phyloP scores from a whole-genome alignment of 2,113 vertebrate genomes.

The Columba janthina region DNA sequence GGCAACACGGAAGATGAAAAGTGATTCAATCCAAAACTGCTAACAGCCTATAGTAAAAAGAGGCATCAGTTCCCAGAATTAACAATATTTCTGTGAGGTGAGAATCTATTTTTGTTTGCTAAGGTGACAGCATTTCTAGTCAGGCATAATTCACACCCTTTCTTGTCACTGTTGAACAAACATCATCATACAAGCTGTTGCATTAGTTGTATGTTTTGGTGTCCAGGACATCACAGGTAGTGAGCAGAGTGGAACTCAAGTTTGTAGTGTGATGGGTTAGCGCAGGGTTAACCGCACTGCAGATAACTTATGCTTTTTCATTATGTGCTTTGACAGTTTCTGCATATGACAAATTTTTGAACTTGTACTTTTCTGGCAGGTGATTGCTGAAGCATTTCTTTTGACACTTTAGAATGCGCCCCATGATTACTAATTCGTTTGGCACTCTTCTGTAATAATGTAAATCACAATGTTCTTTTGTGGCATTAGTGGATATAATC shows the following conservation, averaged over 20 bases:
- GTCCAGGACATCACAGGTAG: not conserved
- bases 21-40: not conserved
- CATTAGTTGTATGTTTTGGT: not conserved
- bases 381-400: not conserved
- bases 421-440: constrained; percentile 13
- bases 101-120: not conserved
- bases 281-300: not conserved
- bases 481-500: constrained; percentile 28
- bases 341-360: not conserved
- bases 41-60: not conserved
- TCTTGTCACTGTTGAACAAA: not conserved
- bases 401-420: constrained; percentile 1
- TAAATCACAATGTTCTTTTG: not conserved
- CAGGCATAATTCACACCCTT: not conserved
- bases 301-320: not conserved
- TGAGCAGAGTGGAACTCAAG: not conserved
- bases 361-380: not conserved
- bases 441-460: not conserved
- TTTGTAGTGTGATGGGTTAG: not conserved
- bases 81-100: not conserved
- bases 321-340: not conserved
- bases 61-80: not conserved
- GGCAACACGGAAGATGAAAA: not conserved
- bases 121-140: not conserved
- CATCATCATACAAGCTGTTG: not conserved